Conservation (phyloP, 2,888 invertebrate species). For the Phyllotreta cruciferae region DNA sequence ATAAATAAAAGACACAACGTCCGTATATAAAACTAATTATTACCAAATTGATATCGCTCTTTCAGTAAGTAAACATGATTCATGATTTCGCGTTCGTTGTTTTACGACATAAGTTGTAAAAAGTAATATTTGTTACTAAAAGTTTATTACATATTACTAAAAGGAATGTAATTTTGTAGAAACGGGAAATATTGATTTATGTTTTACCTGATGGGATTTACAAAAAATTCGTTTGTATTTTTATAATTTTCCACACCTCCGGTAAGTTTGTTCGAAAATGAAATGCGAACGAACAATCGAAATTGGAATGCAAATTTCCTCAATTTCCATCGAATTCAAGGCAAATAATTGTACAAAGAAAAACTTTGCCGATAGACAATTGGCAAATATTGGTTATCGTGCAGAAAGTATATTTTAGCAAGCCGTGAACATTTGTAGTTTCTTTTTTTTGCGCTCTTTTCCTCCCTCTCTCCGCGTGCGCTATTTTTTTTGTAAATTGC, state of each 20-base stretch:
- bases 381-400: slow-evolving; percentile 44
- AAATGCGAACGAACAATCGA: slow-evolving; percentile 28
- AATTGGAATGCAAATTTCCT: slow-evolving; percentile 35
- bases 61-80: no score
- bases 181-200: no score
- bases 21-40: no score
- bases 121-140: no score
- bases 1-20: slow-evolving; percentile 50
- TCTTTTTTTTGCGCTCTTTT: slow-evolving; percentile 16
- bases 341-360: slow-evolving; percentile 39
- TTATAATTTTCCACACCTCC: slow-evolving; percentile 8
- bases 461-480: no score
- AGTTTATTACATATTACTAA: no score
- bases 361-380: slow-evolving; percentile 42
- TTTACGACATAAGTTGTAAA: no score
- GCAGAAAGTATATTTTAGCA: slow-evolving; percentile 40
- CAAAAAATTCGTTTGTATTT: slow-evolving; percentile 12
- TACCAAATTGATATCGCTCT: no score
- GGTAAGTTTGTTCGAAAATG: slow-evolving; percentile 21
- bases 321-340: slow-evolving; percentile 33
- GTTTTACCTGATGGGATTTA: no score
- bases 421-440: slow-evolving; percentile 40
- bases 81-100: no score
- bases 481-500: slow-evolving; percentile 33
- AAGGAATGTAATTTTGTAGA: no score